A percentile compares a stretch with the other conserved stretches of the same genome.
phyloP scores from a whole-genome alignment of 2,888 invertebrate species.

The Mantis religiosa region DNA sequence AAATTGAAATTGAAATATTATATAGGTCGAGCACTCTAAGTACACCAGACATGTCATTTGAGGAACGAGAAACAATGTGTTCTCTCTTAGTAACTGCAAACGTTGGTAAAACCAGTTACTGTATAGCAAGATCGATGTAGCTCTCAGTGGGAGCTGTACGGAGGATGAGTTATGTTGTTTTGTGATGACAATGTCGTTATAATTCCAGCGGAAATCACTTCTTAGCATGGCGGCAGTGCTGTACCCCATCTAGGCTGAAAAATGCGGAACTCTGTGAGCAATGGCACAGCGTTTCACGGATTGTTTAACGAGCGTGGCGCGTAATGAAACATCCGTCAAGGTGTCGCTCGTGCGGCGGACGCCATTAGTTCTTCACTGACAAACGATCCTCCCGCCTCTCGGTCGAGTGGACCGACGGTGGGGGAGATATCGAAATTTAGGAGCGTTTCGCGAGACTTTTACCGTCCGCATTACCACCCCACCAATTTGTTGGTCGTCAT shows the following conservation, averaged over 20 bases:
- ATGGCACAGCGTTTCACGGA: background rate
- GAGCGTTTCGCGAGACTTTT: background rate
- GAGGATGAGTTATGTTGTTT: background rate
- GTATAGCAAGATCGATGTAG: background rate
- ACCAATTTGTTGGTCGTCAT: background rate
- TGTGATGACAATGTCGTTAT: background rate
- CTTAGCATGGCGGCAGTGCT: background rate
- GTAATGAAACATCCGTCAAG: conserved; percentile 4
- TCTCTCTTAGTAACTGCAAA: background rate
- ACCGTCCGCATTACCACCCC: background rate
- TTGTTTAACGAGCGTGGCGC: background rate
- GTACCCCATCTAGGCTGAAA: background rate
- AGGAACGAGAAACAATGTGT: background rate
- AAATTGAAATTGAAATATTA: too few relatives aligned
- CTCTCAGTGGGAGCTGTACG: background rate
- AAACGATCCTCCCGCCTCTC: background rate
- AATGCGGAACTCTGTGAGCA: background rate
- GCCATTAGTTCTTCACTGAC: conserved; percentile 5
- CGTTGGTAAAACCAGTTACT: background rate
- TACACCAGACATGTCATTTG: too few relatives aligned
- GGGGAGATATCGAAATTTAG: conserved; percentile 2
- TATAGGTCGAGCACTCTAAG: too few relatives aligned
- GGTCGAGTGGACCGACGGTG: background rate
- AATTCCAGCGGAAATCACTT: background rate
- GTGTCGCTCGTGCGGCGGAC: background rate